Percentiles rank a stretch among this genome's conserved stretches.
These are phyloP conservation scores for Semotilus atromaculatus DNA, from an alignment of 2,797 vertebrate genomes.

Conservation along the genomic window DNA sequence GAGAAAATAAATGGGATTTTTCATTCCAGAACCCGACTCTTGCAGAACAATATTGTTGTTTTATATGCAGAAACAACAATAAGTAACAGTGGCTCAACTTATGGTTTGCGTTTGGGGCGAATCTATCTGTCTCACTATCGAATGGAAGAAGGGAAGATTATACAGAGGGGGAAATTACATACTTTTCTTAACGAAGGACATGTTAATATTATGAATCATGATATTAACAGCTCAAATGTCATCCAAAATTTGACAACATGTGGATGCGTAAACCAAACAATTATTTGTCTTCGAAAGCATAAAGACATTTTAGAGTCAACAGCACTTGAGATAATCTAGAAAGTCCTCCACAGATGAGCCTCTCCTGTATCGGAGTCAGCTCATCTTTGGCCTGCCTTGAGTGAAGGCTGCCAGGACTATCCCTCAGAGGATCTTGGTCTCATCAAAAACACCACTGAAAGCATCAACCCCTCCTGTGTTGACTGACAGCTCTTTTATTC, in stretches of 20 bases:
- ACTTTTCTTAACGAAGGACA: neutral
- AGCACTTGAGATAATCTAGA: constrained; percentile 4
- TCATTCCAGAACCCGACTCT: neutral
- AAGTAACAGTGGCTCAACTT: neutral
- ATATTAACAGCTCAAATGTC: neutral
- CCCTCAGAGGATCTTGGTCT: constrained; percentile 32
- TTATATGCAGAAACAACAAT: neutral
- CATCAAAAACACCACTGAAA: constrained; percentile 43
- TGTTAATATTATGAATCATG: neutral
- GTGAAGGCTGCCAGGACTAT: constrained; percentile 37
- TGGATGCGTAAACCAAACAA: neutral
- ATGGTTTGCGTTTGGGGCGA: neutral
- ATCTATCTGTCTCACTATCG: neutral
- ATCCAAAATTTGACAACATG: constrained; percentile 3
- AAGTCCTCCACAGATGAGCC: neutral
- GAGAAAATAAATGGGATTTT: neutral
- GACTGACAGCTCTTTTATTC: constrained; percentile 50
- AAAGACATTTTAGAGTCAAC: constrained; percentile 16
- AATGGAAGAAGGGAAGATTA: neutral
- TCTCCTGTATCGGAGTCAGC: constrained; percentile 33
- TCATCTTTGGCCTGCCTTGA: constrained; percentile 40
- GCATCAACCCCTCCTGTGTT: constrained; percentile 29
- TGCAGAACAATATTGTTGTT: neutral
- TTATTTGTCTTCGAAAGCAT: neutral
- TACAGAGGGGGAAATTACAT: neutral